Conservation (phyloP, 2,797 vertebrate species). For the Balearica regulorum region DNA sequence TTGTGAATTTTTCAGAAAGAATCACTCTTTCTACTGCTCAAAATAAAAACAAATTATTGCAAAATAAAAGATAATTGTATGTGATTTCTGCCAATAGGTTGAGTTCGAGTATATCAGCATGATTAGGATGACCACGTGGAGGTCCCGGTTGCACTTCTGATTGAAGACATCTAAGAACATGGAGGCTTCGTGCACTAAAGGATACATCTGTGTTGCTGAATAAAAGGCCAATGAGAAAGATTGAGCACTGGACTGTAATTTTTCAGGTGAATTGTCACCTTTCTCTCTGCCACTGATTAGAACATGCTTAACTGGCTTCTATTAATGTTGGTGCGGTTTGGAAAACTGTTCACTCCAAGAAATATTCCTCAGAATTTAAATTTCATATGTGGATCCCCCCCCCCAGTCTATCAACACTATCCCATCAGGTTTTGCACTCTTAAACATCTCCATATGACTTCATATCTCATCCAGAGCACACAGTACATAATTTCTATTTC, state of each 20-base stretch:
- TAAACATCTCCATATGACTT: too few species aligned
- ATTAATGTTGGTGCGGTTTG: neutral
- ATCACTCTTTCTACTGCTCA: neutral
- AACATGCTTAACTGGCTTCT: neutral
- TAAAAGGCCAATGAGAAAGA: neutral
- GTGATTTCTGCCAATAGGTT: neutral
- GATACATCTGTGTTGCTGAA: too few species aligned
- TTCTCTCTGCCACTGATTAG: neutral
- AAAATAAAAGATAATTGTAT: neutral
- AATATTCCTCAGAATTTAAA: neutral
- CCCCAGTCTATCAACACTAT: neutral
- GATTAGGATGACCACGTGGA: neutral
- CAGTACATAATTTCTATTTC: neutral
- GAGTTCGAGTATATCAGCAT: neutral
- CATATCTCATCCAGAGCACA: neutral
- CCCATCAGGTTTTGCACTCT: neutral
- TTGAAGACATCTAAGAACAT: too few species aligned
- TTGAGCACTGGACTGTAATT: neutral
- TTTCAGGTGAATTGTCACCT: neutral
- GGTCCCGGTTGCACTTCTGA: neutral
- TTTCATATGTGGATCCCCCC: neutral
- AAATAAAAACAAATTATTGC: neutral
- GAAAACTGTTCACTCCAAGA: neutral
- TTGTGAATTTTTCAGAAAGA: neutral
- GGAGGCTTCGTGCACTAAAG: too few species aligned